Evolutionary conservation across 2,888 invertebrate species (phyloP), one percentile per base, ranked within the genome.

Genomic region (Cantharis lateralis): DNA sequence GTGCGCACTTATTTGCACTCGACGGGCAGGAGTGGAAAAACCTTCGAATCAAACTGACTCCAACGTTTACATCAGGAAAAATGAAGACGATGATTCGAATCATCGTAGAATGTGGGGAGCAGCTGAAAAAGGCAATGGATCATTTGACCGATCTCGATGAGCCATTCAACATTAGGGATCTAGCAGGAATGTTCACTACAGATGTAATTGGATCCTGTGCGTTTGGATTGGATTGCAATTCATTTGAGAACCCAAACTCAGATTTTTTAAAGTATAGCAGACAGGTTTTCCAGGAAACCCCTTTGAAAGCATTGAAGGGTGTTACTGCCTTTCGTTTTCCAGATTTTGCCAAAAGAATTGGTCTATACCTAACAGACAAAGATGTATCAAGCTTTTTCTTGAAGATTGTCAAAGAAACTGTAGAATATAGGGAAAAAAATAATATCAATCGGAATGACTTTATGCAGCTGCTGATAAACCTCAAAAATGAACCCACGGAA

Each of bases 11-110:
- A 1, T 91, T 93, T 81, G 87, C 89, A 78, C 82, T 90, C 61
- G 87, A 87, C 63, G 91, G 90, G 0, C 85, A 89, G 10, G 86
- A 88, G n/a, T 94, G 94, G 93, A 92, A 90, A 82, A 88, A 87
- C 18, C 84, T 93, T 20, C 88, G 93, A 10, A 80, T 88, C 0
- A 64, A 64, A 64, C 16, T 64, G 1, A 64, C 64, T 5, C 64
- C 64, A 2, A 48, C 70, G 0, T 76, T 72, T 32, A 72, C 70
- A 3, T 69, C 68, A 15, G 63, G 72, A 63, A 72, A 72, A 62
- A 84, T 89, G 15, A 83, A 86, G 4, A 89, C 91, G 72, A 87
- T 90, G n/a, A 86, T 88, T 26, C 48, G 84, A 68, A 64, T 84
- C 75, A 5, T 76, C 3, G 7, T 16, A 5, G 18, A 18, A 4